Percentiles rank a stretch among this genome's conserved stretches.
phyloP scores from a whole-genome alignment of 2,888 invertebrate species.

The Spisula solida region DNA sequence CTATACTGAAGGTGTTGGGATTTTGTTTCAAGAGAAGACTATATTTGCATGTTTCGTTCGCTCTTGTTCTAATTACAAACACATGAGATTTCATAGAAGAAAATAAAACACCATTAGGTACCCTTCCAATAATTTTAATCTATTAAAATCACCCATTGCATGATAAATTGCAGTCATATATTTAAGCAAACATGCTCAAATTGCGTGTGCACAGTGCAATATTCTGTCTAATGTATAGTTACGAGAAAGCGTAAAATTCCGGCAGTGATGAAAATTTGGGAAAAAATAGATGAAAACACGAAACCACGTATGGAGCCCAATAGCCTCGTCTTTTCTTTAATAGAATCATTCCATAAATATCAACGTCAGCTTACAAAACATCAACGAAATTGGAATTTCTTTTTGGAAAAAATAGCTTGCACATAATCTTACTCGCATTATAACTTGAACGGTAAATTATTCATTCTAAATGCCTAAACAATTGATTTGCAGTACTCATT shows the following conservation, averaged over 20 bases:
- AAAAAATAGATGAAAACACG: background rate
- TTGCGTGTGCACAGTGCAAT: background rate
- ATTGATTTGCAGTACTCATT: slow-evolving; percentile 54
- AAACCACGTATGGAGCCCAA: background rate
- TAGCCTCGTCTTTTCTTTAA: background rate
- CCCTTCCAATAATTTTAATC: slow-evolving; percentile 3
- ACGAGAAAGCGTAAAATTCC: slow-evolving; percentile 12
- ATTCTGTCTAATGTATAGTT: background rate
- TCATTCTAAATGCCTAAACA: slow-evolving; percentile 63
- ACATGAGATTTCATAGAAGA: background rate
- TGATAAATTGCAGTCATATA: slow-evolving; percentile 17
- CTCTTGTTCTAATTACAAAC: background rate
- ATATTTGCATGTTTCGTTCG: too few relatives aligned
- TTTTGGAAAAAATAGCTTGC: background rate
- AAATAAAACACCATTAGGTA: background rate
- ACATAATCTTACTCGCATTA: slow-evolving; percentile 24
- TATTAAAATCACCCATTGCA: slow-evolving; percentile 11
- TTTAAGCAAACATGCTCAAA: slow-evolving; percentile 12
- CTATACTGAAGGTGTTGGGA: too few relatives aligned
- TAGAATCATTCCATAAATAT: background rate
- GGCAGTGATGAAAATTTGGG: slow-evolving; percentile 9
- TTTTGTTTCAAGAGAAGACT: too few relatives aligned
- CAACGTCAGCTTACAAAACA: slow-evolving; percentile 10
- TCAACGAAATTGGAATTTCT: background rate
- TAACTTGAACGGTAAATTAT: slow-evolving; percentile 57